A percentile compares a stretch with the other conserved stretches of the same genome.
phyloP scores from a whole-genome alignment of 2,888 invertebrate genomes.

The Tyria jacobaeae region DNA sequence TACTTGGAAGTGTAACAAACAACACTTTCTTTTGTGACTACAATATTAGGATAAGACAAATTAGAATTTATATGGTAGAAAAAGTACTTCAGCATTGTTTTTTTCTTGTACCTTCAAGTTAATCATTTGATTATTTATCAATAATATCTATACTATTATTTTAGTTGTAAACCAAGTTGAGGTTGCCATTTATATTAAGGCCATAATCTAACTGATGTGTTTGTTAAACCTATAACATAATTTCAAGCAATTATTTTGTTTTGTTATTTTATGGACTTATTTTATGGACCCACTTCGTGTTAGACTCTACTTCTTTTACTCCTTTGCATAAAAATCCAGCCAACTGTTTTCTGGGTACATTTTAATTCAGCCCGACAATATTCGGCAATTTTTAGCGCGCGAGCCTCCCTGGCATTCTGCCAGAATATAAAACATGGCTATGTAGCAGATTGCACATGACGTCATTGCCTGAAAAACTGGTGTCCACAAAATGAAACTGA shows the following conservation, averaged over 20 bases:
- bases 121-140: too few relatives aligned
- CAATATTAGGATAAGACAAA: too few relatives aligned
- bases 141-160: too few relatives aligned
- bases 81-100: too few relatives aligned
- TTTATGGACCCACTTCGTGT: background rate
- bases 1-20: too few relatives aligned
- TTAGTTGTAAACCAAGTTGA: too few relatives aligned
- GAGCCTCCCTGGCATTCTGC: conserved; percentile 32
- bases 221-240: background rate
- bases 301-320: background rate
- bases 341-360: conserved; percentile 19
- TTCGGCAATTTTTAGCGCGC: conserved; percentile 39
- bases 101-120: too few relatives aligned
- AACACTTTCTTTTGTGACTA: too few relatives aligned
- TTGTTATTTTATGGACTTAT: too few relatives aligned
- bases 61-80: too few relatives aligned
- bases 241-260: background rate
- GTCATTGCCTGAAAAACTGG: conserved; percentile 32
- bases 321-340: background rate
- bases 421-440: conserved; percentile 26
- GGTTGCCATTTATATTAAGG: too few relatives aligned
- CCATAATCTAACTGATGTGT: background rate
- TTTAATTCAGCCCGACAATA: conserved; percentile 35
- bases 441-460: conserved; percentile 41
- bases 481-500: conserved; percentile 32